Evolutionary conservation across 2,113 vertebrate genomes (phyloP).

Genomic region (Rutilus rutilus): DNA sequence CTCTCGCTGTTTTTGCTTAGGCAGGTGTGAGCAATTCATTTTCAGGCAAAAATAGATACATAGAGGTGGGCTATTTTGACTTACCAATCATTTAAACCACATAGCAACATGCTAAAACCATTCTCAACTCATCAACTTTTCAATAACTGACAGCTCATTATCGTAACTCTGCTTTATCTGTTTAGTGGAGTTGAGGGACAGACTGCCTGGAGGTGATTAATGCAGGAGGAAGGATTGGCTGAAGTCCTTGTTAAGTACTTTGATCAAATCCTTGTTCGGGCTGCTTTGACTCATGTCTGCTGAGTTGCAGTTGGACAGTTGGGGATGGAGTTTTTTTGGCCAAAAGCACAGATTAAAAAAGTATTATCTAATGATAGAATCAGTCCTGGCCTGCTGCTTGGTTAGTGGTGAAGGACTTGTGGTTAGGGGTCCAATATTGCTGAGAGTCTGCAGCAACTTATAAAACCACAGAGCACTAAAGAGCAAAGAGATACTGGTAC

Average conservation of each 20-base stretch:
- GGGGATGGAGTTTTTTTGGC: conserved; percentile 23
- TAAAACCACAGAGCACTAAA: conserved; percentile 26
- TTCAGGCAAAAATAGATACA: background rate
- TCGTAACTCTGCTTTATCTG: background rate
- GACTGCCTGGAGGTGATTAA: background rate
- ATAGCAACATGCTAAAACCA: background rate
- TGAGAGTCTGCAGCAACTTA: background rate
- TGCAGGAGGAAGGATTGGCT: background rate
- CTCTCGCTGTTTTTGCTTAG: background rate
- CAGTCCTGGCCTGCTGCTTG: conserved; percentile 8
- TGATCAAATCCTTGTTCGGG: conserved; percentile 6
- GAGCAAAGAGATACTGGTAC: background rate
- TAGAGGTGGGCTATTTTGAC: background rate
- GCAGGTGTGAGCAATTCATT: background rate
- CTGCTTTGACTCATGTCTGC: background rate
- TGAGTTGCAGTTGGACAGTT: background rate
- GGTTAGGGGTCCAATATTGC: conserved; percentile 22
- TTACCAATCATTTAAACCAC: background rate
- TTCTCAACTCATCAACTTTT: background rate
- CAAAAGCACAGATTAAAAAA: background rate
- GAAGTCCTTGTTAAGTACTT: conserved; percentile 20
- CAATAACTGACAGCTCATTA: background rate
- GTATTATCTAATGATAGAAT: conserved; percentile 12
- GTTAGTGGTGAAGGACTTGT: conserved; percentile 29
- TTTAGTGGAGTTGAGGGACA: background rate